Conservation (phyloP, 2,888 invertebrate genomes). For the Melangyna quadrimaculata region DNA sequence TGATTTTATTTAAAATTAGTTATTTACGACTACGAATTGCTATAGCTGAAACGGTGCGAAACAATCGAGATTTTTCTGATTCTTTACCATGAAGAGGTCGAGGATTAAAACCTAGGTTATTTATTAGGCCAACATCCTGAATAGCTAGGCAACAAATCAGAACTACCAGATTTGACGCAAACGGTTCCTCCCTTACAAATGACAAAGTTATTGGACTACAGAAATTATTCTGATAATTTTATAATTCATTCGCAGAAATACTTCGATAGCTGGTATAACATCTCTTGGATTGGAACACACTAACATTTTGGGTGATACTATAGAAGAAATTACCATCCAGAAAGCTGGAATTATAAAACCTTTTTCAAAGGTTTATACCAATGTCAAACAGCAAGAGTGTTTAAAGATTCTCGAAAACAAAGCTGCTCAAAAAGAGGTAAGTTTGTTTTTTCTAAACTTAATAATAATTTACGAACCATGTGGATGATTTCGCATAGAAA, state of each 20-base stretch:
- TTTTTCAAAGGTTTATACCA: constrained; percentile 87
- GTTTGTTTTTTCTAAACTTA: constrained; percentile 5
- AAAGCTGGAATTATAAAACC: constrained; percentile 97
- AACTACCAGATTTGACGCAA: too few relatives aligned
- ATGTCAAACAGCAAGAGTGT: constrained; percentile 85
- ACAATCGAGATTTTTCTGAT: too few relatives aligned
- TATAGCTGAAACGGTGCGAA: too few relatives aligned
- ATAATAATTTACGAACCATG: too few relatives aligned
- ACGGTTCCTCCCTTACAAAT: too few relatives aligned
- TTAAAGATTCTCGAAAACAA: constrained; percentile 85
- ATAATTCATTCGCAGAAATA: constrained; percentile 83
- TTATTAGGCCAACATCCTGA: too few relatives aligned
- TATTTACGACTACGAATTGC: too few relatives aligned
- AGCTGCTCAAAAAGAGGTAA: constrained; percentile 85
- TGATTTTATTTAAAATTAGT: too few relatives aligned
- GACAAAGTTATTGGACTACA: not conserved
- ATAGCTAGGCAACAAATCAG: too few relatives aligned
- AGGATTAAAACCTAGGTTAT: too few relatives aligned
- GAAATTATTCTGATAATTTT: not conserved
- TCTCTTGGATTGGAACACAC: constrained; percentile 96
- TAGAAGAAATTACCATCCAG: constrained; percentile 95
- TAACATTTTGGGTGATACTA: constrained; percentile 88
- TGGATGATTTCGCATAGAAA: too few relatives aligned
- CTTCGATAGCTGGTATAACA: constrained; percentile 93
- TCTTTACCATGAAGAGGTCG: too few relatives aligned